These are phyloP conservation scores for Drosophila birchii DNA, from an alignment of 2,888 invertebrate species.

Conservation along the genomic window DNA sequence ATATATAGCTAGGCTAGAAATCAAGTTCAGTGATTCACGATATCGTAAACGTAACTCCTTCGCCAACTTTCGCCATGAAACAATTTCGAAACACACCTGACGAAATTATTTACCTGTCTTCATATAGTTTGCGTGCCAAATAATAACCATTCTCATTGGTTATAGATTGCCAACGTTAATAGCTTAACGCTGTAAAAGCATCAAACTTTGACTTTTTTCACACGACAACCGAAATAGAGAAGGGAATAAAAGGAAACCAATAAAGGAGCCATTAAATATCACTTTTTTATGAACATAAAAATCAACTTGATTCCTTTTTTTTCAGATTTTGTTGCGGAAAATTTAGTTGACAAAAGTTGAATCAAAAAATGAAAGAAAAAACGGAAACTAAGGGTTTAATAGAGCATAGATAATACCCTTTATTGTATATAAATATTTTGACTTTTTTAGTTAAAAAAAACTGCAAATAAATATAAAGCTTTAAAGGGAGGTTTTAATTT, in stretches of 20 bases:
- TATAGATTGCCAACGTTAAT: constrained; percentile 59
- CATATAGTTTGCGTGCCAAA: constrained; percentile 17
- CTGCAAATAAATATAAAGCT: background rate
- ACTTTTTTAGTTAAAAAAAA: background rate
- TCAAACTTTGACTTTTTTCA: constrained; percentile 41
- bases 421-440: background rate
- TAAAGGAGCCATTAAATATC: constrained; percentile 68
- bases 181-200: constrained; percentile 44
- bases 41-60: constrained; percentile 13
- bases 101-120: constrained; percentile 20
- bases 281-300: constrained; percentile 48
- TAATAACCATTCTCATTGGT: constrained; percentile 22
- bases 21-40: constrained; percentile 40
- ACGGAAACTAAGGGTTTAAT: background rate
- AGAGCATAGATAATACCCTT: constrained; percentile 9
- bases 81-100: constrained; percentile 21
- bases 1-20: constrained; percentile 3
- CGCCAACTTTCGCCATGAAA: constrained; percentile 9
- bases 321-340: constrained; percentile 12
- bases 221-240: constrained; percentile 33
- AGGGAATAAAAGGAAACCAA: constrained; percentile 26
- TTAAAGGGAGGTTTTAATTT: too few relatives aligned
- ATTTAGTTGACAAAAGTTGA: constrained; percentile 33
- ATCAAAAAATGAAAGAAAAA: background rate
- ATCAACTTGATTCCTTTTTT: constrained; percentile 7